A percentile compares a stretch with the other conserved stretches of the same genome.
Evolutionary conservation across 2,797 vertebrate genomes (phyloP).

Genomic region (Macrochelys suwanniensis): DNA sequence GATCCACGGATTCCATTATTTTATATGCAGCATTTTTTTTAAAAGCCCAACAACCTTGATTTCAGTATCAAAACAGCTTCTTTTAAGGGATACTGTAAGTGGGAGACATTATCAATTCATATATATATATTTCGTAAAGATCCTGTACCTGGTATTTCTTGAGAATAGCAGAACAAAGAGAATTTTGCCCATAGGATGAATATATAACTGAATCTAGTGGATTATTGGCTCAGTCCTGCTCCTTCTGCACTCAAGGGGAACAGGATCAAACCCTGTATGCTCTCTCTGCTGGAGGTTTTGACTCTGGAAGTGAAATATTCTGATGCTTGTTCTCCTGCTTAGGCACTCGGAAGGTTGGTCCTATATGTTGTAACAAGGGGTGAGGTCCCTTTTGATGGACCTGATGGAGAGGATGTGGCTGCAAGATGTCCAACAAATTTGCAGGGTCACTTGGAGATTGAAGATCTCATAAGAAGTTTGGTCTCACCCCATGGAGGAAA

Average conservation of each 20-base stretch:
- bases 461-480: conserved; percentile 12
- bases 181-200: neutral
- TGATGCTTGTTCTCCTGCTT: neutral
- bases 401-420: neutral
- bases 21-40: no score
- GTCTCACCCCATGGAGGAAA: neutral
- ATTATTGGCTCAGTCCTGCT: neutral
- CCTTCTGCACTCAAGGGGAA: neutral
- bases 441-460: neutral
- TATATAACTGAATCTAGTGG: neutral
- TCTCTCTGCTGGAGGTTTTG: neutral
- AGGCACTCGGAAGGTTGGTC: conserved; percentile 66
- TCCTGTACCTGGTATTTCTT: neutral
- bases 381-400: neutral
- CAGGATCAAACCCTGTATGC: neutral
- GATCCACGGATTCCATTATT: no score
- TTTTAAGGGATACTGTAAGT: no score
- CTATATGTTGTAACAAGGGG: conserved; percentile 46
- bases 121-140: neutral
- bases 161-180: neutral
- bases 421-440: neutral
- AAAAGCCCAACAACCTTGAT: no score
- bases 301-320: neutral
- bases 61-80: no score
- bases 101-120: no score